Evolutionary conservation across 2,888 invertebrate genomes (phyloP).

Genomic region (Plebejus argus): DNA sequence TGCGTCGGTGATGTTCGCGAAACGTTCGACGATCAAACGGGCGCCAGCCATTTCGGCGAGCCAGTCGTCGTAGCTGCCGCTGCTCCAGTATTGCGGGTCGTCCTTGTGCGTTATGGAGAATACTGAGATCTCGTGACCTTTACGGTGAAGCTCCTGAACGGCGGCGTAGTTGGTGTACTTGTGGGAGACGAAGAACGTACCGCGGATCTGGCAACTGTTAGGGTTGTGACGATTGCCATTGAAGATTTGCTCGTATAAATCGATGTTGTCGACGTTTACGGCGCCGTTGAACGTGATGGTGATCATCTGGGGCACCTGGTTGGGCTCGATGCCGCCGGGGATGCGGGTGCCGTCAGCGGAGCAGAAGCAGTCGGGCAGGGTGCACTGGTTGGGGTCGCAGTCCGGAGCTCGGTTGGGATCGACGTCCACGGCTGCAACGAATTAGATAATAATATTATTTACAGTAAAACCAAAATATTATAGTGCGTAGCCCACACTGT

Average conservation of each 20-base stretch:
- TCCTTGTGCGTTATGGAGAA: conserved; percentile 96
- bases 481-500: not conserved
- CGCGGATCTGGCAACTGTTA: conserved; percentile 93
- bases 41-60: conserved; percentile 96
- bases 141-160: conserved; percentile 92
- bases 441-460: conserved; percentile 28
- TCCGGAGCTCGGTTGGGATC: conserved; percentile 96
- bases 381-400: conserved; percentile 93
- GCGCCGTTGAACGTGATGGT: conserved; percentile 96
- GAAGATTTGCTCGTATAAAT: conserved; percentile 94
- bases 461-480: not conserved
- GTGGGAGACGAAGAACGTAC: conserved; percentile 95
- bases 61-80: conserved; percentile 95
- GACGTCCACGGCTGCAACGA: conserved; percentile 88
- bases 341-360: conserved; percentile 95
- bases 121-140: conserved; percentile 94
- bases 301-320: conserved; percentile 95
- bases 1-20: conserved; percentile 95
- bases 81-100: conserved; percentile 94
- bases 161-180: conserved; percentile 96
- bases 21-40: conserved; percentile 91
- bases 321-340: conserved; percentile 90
- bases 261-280: conserved; percentile 95
- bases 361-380: conserved; percentile 95
- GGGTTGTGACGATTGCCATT: conserved; percentile 92